A percentile compares a stretch with the other conserved stretches of the same genome.
Conservation (phyloP, 2,888 invertebrate species). For the Hedychridium roseum region DNA sequence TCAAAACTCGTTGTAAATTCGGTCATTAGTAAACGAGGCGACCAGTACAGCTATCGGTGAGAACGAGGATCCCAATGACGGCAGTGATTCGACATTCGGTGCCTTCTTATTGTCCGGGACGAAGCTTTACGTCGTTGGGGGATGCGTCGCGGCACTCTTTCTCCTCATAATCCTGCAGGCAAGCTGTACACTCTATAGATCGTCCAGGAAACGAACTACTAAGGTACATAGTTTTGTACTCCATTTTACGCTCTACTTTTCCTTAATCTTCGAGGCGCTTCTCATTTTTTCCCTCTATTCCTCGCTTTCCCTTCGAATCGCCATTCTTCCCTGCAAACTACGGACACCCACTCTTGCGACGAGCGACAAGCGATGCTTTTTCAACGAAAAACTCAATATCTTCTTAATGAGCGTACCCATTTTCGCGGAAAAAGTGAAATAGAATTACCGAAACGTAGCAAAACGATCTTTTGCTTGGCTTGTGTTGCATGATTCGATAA, state of each 20-base stretch:
- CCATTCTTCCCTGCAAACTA: background rate
- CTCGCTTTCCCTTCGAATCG: background rate
- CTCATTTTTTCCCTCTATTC: background rate
- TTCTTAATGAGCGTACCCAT: too few relatives aligned
- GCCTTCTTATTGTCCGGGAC: slow-evolving; percentile 75
- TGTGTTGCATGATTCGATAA: slow-evolving; percentile 61
- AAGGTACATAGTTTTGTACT: too few relatives aligned
- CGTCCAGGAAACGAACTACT: slow-evolving; percentile 67
- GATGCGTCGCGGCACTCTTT: slow-evolving; percentile 81
- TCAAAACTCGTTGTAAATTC: slow-evolving; percentile 21
- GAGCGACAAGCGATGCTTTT: too few relatives aligned
- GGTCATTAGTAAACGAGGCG: slow-evolving; percentile 65
- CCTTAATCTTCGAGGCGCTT: background rate
- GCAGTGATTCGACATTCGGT: slow-evolving; percentile 23
- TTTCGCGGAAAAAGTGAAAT: too few relatives aligned
- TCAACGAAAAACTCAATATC: too few relatives aligned
- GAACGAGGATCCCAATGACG: slow-evolving; percentile 39
- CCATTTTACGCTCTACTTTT: background rate
- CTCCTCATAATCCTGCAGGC: slow-evolving; percentile 85
- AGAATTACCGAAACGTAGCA: too few relatives aligned
- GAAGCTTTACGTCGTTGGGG: slow-evolving; percentile 83
- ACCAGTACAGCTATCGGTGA: too few relatives aligned
- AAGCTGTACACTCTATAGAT: slow-evolving; percentile 80
- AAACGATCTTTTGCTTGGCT: slow-evolving; percentile 58
- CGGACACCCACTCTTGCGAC: background rate